Evolutionary conservation across 2,797 vertebrate species (phyloP).

Genomic region (Capromys pilorides): DNA sequence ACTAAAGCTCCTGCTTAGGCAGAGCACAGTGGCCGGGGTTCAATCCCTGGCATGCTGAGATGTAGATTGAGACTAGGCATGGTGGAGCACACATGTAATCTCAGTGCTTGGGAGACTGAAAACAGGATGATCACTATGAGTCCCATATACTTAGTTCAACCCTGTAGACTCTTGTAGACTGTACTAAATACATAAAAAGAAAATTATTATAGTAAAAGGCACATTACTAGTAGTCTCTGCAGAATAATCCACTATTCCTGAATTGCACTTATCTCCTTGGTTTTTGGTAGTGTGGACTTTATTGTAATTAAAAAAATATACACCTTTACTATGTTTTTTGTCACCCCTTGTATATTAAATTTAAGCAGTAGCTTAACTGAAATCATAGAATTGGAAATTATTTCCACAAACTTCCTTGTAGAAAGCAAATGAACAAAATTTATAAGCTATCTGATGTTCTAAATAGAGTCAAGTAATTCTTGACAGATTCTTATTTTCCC

Average conservation of each 20-base stretch:
- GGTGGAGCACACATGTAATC: too few relatives aligned
- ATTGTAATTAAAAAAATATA: not conserved
- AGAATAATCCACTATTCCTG: not conserved
- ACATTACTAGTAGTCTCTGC: not conserved
- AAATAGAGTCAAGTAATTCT: conserved; percentile 54
- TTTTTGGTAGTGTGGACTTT: not conserved
- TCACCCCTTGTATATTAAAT: not conserved
- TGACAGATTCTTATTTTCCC: conserved; percentile 48
- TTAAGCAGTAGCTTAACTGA: not conserved
- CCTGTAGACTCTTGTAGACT: too few relatives aligned
- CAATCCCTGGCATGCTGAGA: too few relatives aligned
- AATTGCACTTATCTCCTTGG: not conserved
- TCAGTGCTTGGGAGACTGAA: too few relatives aligned
- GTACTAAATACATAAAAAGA: too few relatives aligned
- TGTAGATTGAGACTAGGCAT: too few relatives aligned
- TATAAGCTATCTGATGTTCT: conserved; percentile 15
- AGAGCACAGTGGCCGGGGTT: too few relatives aligned
- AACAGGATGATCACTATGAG: too few relatives aligned
- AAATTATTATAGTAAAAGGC: not conserved
- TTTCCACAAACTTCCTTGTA: conserved; percentile 50
- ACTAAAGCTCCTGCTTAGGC: too few relatives aligned
- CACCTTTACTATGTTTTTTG: not conserved
- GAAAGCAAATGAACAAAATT: conserved; percentile 36
- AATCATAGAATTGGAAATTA: conserved; percentile 46
- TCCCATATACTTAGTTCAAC: too few relatives aligned